Percentiles rank a stretch among this genome's conserved stretches.
Conservation (phyloP, 2,888 invertebrate genomes). For the Ditula angustiorana region DNA sequence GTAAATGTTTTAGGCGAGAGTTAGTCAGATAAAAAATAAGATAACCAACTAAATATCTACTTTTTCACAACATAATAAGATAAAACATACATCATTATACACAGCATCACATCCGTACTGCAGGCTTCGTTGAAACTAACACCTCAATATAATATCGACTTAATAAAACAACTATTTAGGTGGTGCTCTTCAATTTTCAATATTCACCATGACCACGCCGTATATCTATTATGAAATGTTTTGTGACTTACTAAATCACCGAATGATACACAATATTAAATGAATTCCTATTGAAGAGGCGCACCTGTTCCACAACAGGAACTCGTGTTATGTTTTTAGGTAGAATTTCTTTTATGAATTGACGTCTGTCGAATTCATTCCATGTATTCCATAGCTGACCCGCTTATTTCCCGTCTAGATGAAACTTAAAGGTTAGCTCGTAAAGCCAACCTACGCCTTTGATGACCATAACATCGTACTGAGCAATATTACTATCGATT, state of each 20-base stretch:
- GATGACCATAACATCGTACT: conserved; percentile 1
- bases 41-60: not conserved
- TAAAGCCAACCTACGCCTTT: conserved; percentile 19
- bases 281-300: not conserved
- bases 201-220: not conserved
- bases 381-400: conserved; percentile 15
- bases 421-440: conserved; percentile 20
- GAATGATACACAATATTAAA: conserved; percentile 1
- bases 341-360: conserved; percentile 2
- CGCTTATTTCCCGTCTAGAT: conserved; percentile 20
- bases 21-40: not conserved
- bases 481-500: conserved; percentile 18
- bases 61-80: too few species aligned
- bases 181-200: not conserved
- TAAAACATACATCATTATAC: not conserved
- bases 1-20: not conserved
- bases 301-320: conserved; percentile 14
- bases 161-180: not conserved
- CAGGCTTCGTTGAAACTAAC: too few species aligned
- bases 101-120: not conserved
- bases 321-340: conserved; percentile 4
- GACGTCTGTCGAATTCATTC: conserved; percentile 9
- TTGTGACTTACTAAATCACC: not conserved
- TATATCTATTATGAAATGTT: not conserved
- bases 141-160: too few species aligned